Base-by-base conservation (phyloP, 2,888 invertebrate species). In the Meliscaeva auricollis region DNA sequence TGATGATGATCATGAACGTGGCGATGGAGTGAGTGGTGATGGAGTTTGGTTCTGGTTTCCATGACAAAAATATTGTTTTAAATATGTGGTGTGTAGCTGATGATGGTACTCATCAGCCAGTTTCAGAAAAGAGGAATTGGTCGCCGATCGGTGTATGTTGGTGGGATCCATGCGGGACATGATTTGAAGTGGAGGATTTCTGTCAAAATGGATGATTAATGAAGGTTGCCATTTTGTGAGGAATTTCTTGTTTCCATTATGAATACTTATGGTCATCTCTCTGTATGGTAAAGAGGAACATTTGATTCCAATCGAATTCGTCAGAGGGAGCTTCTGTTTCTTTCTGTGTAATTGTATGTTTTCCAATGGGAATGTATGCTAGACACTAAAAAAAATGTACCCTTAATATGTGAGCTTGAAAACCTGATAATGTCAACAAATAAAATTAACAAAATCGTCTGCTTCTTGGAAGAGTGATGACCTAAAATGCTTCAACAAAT, bases 221-320 rank as follows among this genome's bases (percentile, higher is more conserved):
- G 84, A 84, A 66, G 79, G 69, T 41, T 70, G 84, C 79, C 84
- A 84, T 84, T 84, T 84, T 79, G 58, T 15, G 9, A 0, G 6
- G n/a, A 2, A 30, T 44, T 38, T 13, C 13, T 30, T 15, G 13
- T 15, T 46, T 52, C 50, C 70, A 52, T 62, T 77, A 69, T 68
- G 52, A 38, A 22, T 6, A 11, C 20, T 11, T 38, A 66, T n/a
- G 56, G 22, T 35, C 30, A 32, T 1, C 1, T 4, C 0, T 54
- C 0, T 30, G 54, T n/a, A n/a, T 17, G 54, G 15, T 32, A 1
- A 15, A 15, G 30, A 2, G 15, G 9, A 32, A 4, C 8, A 26
- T 26, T 26, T 5, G 9, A 30, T 30, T 52, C 26, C 3, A 3
- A 7, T 0, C n/a, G 1, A 30, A 7, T 17, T 9, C 2, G 7